Evolutionary conservation across 23 tunicate species (phyloP).

Genomic region (Styela clava): DNA sequence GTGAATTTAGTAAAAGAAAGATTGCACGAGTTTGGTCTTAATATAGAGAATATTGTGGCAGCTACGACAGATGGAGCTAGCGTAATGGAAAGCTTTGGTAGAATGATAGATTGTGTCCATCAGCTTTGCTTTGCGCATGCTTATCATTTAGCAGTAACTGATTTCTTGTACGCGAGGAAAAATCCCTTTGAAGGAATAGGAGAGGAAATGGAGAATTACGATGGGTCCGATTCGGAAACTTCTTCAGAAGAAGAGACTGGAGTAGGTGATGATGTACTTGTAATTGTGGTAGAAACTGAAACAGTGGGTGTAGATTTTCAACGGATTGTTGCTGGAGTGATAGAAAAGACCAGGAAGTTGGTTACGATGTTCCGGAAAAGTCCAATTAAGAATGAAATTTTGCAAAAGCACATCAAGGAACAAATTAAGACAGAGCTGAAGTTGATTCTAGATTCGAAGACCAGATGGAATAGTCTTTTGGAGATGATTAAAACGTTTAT

Average conservation of each 20-base stretch:
- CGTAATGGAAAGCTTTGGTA: slow-evolving; percentile 70
- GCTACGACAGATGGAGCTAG: slow-evolving; percentile 70
- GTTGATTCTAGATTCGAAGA: slow-evolving; percentile 59
- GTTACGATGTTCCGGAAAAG: slow-evolving; percentile 49
- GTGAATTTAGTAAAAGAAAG: slow-evolving; percentile 58
- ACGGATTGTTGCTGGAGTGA: slow-evolving; percentile 55
- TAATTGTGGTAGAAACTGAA: slow-evolving; percentile 48
- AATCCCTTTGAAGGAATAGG: slow-evolving; percentile 39
- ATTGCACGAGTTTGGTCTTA: slow-evolving; percentile 54
- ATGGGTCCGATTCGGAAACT: slow-evolving; percentile 45
- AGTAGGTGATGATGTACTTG: slow-evolving; percentile 42
- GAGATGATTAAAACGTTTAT: slow-evolving; percentile 50
- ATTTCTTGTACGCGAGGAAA: slow-evolving; percentile 53
- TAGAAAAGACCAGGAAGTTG: slow-evolving; percentile 45
- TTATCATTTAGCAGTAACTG: slow-evolving; percentile 53
- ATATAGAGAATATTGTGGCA: slow-evolving; percentile 67
- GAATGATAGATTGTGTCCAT: slow-evolving; percentile 41
- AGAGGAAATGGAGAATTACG: slow-evolving; percentile 16
- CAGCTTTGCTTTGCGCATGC: slow-evolving; percentile 57
- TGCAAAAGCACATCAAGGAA: slow-evolving; percentile 59
- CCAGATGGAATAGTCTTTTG: slow-evolving; percentile 75
- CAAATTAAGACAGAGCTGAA: slow-evolving; percentile 55
- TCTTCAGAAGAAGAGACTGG: slow-evolving; percentile 55
- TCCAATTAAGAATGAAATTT: slow-evolving; percentile 48
- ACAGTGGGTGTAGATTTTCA: too few relatives aligned